Percentiles rank a stretch among this genome's conserved stretches.
Evolutionary conservation across 1,140 invertebrate species (phyloP).

Genomic region (Dufourea novaeangliae): DNA sequence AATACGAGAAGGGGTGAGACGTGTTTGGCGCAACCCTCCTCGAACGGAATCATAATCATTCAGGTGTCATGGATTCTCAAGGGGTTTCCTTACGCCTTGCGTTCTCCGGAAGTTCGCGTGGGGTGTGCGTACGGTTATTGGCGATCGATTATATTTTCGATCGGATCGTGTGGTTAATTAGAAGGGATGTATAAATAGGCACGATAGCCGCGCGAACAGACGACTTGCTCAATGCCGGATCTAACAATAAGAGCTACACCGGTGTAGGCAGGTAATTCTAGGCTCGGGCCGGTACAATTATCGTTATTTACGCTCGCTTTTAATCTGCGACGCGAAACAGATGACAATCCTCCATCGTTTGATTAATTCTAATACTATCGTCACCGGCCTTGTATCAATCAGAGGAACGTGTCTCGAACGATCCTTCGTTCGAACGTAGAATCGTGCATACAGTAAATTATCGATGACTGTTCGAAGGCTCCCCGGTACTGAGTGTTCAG

Average conservation of each 20-base stretch:
- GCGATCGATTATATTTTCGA: slow-evolving; percentile 27
- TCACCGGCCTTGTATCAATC: neutral
- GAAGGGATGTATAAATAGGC: slow-evolving; percentile 49
- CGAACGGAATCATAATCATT: too few relatives aligned
- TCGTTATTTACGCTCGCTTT: slow-evolving; percentile 51
- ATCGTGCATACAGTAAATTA: too few relatives aligned
- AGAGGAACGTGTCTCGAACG: too few relatives aligned
- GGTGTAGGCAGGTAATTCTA: slow-evolving; percentile 58
- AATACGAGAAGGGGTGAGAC: too few relatives aligned
- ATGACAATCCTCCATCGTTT: slow-evolving; percentile 21
- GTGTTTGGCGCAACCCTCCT: too few relatives aligned
- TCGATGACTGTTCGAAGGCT: too few relatives aligned
- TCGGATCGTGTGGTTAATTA: slow-evolving; percentile 59
- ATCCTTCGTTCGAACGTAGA: too few relatives aligned
- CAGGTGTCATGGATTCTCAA: too few relatives aligned
- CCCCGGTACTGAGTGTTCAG: too few relatives aligned
- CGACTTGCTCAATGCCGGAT: slow-evolving; percentile 63
- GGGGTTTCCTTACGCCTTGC: too few relatives aligned
- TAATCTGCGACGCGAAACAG: slow-evolving; percentile 43
- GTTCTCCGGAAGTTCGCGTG: neutral
- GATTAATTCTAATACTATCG: slow-evolving; percentile 49
- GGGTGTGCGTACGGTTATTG: slow-evolving; percentile 8
- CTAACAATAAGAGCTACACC: slow-evolving; percentile 56
- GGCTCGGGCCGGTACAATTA: slow-evolving; percentile 51
- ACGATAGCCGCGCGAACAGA: slow-evolving; percentile 55